Base-by-base conservation (phyloP, 2,113 vertebrate genomes). In the Phrynocephalus versicolor region DNA sequence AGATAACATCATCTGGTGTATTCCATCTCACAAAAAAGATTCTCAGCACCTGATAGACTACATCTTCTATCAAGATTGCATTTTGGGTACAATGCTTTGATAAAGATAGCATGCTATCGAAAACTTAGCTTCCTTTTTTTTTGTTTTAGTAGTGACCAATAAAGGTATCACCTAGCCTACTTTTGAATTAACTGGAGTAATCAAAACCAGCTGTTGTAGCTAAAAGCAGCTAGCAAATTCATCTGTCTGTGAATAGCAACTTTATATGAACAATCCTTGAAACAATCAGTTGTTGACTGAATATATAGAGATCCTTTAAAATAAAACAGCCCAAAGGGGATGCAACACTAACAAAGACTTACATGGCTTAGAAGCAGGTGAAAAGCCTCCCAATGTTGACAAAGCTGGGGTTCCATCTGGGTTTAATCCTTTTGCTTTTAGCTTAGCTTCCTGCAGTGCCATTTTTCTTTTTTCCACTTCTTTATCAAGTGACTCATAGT, bases 391-490 rank as follows among this genome's bases (percentile, higher is more conserved):
- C 35, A 98, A 90, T 0, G 96, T 97, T 70, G 97, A 97, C 18
- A 99, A 97, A 0, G 98, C 99, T 37, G 99, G 99, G 18, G 99
- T 99, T 85, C 99, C 98, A 87, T 99, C 99, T 0, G 98, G 98
- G 90, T 99, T 99, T 91, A 99, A 96, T 16, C 99, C 99, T 91
- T 99, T 99, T 37, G 98, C 98, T 93, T 99, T 99, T 84, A 99
- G 94, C 91, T 99, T 99, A 18, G 97, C 98, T 92, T 99, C 99
- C 41, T 99, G 98, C 85, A 99, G 91, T 77, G 97, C 97, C 94
- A 98, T 95, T 94, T 99, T 99, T 91, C 98, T 97, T 85, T 98
- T 98, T 91, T 99, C 99, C 89, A 99, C 98, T 95, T 99, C 98
- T 90, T 98, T 99, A 91, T 99, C 99, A 92, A 99, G 88, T 58